phyloP scores from a whole-genome alignment of 2,113 vertebrate species.

The Tachysurus fulvidraco region DNA sequence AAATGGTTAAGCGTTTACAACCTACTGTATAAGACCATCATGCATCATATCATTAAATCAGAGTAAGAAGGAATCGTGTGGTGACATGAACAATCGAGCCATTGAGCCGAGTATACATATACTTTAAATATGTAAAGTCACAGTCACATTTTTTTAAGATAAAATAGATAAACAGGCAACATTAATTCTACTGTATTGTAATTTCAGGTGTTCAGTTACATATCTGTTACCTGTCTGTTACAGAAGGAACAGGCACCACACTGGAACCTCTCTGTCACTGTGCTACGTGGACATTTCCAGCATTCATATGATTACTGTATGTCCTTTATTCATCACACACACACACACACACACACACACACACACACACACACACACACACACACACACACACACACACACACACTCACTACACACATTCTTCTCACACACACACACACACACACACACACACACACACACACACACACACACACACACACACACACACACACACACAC shows the following conservation, averaged over 20 bases:
- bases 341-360: too few species aligned
- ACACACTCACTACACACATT: too few species aligned
- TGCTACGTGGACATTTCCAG: conserved; percentile 51
- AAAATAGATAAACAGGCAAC: not conserved
- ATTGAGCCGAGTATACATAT: not conserved
- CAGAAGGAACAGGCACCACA: conserved; percentile 55
- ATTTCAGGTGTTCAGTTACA: not conserved
- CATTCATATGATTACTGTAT: conserved; percentile 57
- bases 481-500: too few species aligned
- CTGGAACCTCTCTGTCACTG: conserved; percentile 60
- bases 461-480: too few species aligned
- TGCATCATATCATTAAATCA: not conserved
- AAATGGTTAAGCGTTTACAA: not conserved
- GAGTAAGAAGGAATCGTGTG: not conserved
- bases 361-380: too few species aligned
- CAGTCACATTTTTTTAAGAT: not conserved
- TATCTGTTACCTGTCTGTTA: conserved; percentile 2
- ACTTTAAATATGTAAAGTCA: not conserved
- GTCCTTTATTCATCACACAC: conserved; percentile 14
- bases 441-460: too few species aligned
- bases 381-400: too few species aligned
- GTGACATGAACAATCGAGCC: not conserved
- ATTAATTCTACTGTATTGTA: not conserved
- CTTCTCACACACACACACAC: too few species aligned
- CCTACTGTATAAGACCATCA: not conserved